These are phyloP conservation scores for Potorous gilbertii DNA, from an alignment of 2,797 vertebrate genomes.

Conservation along the genomic window DNA sequence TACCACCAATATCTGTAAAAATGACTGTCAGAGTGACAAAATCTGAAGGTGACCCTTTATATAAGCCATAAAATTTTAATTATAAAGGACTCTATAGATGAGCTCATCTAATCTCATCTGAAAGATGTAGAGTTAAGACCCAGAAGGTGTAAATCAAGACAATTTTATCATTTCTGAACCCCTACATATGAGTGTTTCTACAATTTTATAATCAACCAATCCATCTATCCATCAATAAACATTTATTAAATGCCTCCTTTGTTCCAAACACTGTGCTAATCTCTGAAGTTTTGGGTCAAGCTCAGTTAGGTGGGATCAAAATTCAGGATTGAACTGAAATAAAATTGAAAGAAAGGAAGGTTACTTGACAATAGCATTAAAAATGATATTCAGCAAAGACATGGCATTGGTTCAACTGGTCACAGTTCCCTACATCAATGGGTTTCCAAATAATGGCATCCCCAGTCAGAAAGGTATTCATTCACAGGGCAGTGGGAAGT, in stretches of 20 bases:
- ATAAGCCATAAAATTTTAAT: neutral
- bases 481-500: neutral
- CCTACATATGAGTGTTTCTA: neutral
- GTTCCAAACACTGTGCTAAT: neutral
- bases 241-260: neutral
- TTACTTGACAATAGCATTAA: neutral
- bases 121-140: neutral
- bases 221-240: neutral
- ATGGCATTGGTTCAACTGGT: neutral
- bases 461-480: neutral
- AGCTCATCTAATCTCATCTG: neutral
- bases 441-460: neutral
- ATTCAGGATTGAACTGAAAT: neutral
- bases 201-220: neutral
- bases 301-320: neutral
- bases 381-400: neutral
- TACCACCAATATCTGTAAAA: neutral
- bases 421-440: neutral
- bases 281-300: neutral
- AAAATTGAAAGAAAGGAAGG: neutral
- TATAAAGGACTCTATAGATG: neutral
- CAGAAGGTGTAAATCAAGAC: neutral
- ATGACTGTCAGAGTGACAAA: neutral
- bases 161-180: neutral
- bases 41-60: neutral